Evolutionary conservation across 2,888 invertebrate genomes (phyloP).

Genomic region (Erebia aethiops): DNA sequence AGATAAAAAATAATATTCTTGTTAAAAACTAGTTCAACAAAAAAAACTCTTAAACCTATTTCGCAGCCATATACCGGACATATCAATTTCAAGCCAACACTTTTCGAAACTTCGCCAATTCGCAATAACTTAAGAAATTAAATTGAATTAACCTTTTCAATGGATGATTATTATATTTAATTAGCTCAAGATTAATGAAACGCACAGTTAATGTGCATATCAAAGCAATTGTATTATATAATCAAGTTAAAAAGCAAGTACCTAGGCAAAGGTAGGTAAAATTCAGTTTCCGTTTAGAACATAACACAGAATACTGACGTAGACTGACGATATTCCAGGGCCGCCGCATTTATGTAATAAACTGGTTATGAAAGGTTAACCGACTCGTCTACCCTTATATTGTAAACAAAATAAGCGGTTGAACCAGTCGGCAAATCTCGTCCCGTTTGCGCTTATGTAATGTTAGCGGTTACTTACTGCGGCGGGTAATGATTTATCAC

Average conservation of each 20-base stretch:
- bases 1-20: too few relatives aligned
- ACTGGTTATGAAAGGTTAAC: conserved; percentile 37
- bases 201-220: not conserved
- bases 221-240: not conserved
- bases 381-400: conserved; percentile 37
- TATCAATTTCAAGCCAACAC: conserved; percentile 5
- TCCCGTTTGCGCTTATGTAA: conserved; percentile 41
- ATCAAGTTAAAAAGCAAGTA: not conserved
- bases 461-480: conserved; percentile 32
- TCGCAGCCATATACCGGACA: conserved; percentile 3
- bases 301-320: conserved; percentile 4
- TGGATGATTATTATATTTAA: not conserved
- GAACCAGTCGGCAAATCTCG: conserved; percentile 37
- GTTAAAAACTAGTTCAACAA: too few relatives aligned
- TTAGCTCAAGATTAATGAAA: too few relatives aligned
- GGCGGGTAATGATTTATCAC: conserved; percentile 20
- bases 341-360: conserved; percentile 27
- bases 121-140: not conserved
- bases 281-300: not conserved
- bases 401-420: conserved; percentile 36
- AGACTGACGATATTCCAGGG: conserved; percentile 2
- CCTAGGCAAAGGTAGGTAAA: not conserved
- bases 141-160: conserved; percentile 3
- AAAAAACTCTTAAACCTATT: not conserved
- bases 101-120: not conserved